A percentile compares a stretch with the other conserved stretches of the same genome.
Conservation (phyloP, 2,888 invertebrate genomes). For the Entomobrya proxima region DNA sequence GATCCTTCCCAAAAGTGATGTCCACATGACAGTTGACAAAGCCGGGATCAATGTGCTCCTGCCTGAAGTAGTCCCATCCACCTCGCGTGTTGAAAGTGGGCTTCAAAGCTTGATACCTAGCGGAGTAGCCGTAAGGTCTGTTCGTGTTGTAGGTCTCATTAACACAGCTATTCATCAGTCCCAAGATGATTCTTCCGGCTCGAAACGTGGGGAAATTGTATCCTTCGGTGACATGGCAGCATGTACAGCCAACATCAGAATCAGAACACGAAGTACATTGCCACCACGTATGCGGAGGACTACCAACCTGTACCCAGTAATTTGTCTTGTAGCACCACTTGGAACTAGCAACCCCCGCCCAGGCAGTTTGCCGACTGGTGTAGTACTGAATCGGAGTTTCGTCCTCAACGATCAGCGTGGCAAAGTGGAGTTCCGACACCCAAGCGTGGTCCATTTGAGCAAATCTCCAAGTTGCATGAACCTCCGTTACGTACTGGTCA, state of each 20-base stretch:
- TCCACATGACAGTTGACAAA: slow-evolving; percentile 10
- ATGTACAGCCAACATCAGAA: too few species aligned
- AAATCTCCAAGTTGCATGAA: slow-evolving; percentile 47
- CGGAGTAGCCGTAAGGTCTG: slow-evolving; percentile 27
- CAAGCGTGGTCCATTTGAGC: background rate
- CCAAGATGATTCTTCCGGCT: background rate
- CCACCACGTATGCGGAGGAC: too few species aligned
- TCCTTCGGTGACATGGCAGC: too few species aligned
- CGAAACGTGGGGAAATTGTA: too few species aligned
- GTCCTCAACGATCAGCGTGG: slow-evolving; percentile 34
- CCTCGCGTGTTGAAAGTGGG: background rate
- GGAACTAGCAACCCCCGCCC: background rate
- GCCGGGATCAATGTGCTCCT: background rate
- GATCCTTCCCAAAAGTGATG: background rate
- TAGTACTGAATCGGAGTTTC: slow-evolving; percentile 44
- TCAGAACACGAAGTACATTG: too few species aligned
- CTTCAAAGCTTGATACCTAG: background rate
- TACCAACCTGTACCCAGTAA: too few species aligned
- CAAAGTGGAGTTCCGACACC: slow-evolving; percentile 29
- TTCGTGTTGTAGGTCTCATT: slow-evolving; percentile 17
- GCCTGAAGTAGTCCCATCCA: slow-evolving; percentile 28
- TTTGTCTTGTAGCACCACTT: too few species aligned
- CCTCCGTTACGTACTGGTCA: slow-evolving; percentile 40
- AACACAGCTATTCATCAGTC: background rate
- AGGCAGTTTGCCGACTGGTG: slow-evolving; percentile 7